Evolutionary conservation across 2,797 vertebrate species (phyloP).

Genomic region (Hipposideros larvatus): DNA sequence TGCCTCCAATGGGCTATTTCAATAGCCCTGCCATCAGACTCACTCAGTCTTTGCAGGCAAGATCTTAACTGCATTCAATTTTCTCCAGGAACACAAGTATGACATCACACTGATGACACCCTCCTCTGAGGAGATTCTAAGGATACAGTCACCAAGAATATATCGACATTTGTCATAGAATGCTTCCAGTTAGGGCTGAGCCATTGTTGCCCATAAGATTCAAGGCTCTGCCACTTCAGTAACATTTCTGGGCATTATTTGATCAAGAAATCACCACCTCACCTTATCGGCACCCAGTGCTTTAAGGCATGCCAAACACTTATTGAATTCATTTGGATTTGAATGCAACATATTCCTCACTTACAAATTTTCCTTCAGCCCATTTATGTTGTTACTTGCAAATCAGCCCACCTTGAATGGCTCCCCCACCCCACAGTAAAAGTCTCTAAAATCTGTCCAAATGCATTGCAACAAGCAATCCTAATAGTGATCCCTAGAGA

Average conservation of each 20-base stretch:
- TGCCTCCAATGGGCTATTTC: neutral
- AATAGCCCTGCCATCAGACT: neutral
- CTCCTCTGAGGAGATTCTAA: constrained; percentile 57
- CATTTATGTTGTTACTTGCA: constrained; percentile 13
- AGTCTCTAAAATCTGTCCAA: constrained; percentile 24
- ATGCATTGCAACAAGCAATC: neutral
- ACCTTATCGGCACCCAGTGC: neutral
- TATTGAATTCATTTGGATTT: neutral
- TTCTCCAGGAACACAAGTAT: constrained; percentile 2
- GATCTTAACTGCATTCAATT: constrained; percentile 32
- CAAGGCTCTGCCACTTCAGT: neutral
- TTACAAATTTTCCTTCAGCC: neutral
- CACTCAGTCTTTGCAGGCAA: constrained; percentile 1
- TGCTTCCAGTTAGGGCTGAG: constrained; percentile 8
- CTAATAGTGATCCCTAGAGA: neutral
- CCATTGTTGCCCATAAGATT: neutral
- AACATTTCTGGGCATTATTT: neutral
- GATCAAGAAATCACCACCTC: neutral
- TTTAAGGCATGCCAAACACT: constrained; percentile 23
- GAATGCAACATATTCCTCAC: neutral
- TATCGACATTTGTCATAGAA: neutral
- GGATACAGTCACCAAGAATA: neutral
- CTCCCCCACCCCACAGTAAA: neutral
- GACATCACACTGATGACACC: constrained; percentile 8
- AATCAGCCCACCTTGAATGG: neutral